Evolutionary conservation across 2,888 invertebrate genomes (phyloP).

Genomic region (Metacarcinus magister): DNA sequence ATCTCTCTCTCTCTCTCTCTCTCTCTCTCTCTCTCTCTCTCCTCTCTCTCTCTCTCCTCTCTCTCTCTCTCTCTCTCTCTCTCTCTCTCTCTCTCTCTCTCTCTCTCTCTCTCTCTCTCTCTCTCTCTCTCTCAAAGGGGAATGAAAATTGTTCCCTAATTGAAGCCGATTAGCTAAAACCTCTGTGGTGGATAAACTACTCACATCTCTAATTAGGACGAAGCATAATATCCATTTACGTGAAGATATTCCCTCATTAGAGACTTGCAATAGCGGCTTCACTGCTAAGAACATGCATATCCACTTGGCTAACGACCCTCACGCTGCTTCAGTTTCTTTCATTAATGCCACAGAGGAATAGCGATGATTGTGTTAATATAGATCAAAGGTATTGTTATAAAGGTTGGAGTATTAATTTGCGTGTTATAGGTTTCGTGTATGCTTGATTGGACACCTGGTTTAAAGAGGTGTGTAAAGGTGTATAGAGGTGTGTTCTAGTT

Average conservation of each 20-base stretch:
- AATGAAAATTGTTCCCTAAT: background rate
- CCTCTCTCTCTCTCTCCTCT: background rate
- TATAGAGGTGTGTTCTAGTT: too few relatives aligned
- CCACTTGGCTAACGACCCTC: background rate
- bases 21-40: background rate
- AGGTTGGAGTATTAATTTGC: background rate
- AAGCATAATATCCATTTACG: background rate
- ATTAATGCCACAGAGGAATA: background rate
- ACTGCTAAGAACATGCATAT: background rate
- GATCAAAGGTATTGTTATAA: background rate
- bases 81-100: conserved; percentile 7
- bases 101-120: background rate
- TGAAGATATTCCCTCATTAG: conserved; percentile 19
- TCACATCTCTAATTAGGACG: background rate
- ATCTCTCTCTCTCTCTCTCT: background rate
- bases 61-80: background rate
- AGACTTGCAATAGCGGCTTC: background rate
- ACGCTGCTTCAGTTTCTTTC: background rate
- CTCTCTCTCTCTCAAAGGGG: background rate
- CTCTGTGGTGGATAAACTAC: background rate
- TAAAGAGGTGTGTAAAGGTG: too few relatives aligned
- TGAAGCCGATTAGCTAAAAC: background rate
- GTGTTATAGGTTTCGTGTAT: too few relatives aligned
- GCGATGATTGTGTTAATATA: background rate
- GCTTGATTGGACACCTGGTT: too few relatives aligned